Conservation (phyloP, 2,888 invertebrate genomes). For the Netelia inedita region DNA sequence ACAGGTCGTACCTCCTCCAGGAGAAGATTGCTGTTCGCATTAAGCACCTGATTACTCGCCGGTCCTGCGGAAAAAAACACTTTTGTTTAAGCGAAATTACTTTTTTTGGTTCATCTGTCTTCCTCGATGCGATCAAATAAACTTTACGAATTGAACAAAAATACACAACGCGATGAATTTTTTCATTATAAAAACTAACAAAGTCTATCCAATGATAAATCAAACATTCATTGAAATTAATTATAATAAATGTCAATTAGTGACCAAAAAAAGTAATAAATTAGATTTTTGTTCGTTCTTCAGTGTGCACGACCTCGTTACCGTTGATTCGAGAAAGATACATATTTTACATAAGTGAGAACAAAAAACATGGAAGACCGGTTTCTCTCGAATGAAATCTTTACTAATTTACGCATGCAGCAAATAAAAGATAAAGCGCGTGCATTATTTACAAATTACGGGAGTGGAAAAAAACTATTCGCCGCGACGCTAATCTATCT, state of each 20-base stretch:
- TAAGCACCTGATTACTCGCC: conserved; percentile 89
- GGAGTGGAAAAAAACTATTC: neutral
- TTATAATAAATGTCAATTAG: too few species aligned
- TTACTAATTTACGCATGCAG: neutral
- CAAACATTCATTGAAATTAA: too few species aligned
- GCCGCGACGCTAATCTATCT: conserved; percentile 20
- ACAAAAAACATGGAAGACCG: conserved; percentile 30
- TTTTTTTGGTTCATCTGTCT: neutral
- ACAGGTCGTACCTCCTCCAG: conserved; percentile 90
- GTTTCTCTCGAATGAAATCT: conserved; percentile 7
- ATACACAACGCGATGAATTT: neutral
- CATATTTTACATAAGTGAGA: conserved; percentile 1
- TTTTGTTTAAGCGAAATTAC: neutral
- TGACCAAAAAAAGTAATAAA: neutral
- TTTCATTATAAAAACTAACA: too few species aligned
- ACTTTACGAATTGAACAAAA: neutral
- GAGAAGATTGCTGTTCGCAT: conserved; percentile 89
- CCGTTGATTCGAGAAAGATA: conserved; percentile 5
- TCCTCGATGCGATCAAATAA: too few species aligned
- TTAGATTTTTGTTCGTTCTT: neutral
- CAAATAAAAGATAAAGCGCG: neutral
- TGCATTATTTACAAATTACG: neutral
- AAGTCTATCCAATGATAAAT: too few species aligned
- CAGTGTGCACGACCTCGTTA: neutral
- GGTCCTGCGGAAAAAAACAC: conserved; percentile 85